Evolutionary conservation across 2,888 invertebrate species (phyloP).

Genomic region (Adelognathus sp.): DNA sequence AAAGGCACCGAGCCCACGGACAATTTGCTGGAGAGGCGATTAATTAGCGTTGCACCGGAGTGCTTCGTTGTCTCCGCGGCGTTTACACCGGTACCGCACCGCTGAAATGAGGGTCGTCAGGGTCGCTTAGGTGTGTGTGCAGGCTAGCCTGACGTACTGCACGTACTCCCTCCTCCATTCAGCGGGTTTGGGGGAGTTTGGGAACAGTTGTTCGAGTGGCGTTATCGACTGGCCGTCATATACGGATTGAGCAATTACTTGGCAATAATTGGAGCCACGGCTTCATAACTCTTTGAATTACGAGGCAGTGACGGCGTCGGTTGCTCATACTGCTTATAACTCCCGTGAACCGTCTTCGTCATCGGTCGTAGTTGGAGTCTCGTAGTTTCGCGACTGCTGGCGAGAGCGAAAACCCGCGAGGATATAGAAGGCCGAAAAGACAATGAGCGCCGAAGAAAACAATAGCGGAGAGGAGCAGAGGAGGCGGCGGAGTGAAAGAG

Average conservation of each 20-base stretch:
- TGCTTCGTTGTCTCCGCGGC: constrained; percentile 25
- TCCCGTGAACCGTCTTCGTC: constrained; percentile 15
- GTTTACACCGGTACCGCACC: constrained; percentile 15
- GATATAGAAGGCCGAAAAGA: constrained; percentile 61
- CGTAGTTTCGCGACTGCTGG: constrained; percentile 41
- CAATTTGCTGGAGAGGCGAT: constrained; percentile 58
- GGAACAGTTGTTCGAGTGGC: constrained; percentile 53
- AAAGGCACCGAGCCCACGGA: constrained; percentile 29
- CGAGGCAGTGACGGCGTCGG: constrained; percentile 65
- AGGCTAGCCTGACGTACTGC: constrained; percentile 8
- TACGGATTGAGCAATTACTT: constrained; percentile 73
- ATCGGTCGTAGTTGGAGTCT: constrained; percentile 13
- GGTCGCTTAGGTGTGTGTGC: constrained; percentile 46
- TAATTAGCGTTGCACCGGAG: constrained; percentile 50
- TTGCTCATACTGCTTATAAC: constrained; percentile 8
- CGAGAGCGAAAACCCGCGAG: constrained; percentile 4
- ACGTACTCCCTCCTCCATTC: constrained; percentile 8
- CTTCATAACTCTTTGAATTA: constrained; percentile 70
- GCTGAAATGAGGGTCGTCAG: constrained; percentile 35
- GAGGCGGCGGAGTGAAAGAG: constrained; percentile 21
- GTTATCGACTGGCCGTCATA: constrained; percentile 58
- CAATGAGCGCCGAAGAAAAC: constrained; percentile 71
- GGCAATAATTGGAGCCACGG: constrained; percentile 70
- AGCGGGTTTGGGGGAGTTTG: constrained; percentile 23
- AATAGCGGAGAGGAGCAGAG: constrained; percentile 61